Base-by-base conservation (phyloP, 2,113 vertebrate species). In the Puntigrus tetrazona region DNA sequence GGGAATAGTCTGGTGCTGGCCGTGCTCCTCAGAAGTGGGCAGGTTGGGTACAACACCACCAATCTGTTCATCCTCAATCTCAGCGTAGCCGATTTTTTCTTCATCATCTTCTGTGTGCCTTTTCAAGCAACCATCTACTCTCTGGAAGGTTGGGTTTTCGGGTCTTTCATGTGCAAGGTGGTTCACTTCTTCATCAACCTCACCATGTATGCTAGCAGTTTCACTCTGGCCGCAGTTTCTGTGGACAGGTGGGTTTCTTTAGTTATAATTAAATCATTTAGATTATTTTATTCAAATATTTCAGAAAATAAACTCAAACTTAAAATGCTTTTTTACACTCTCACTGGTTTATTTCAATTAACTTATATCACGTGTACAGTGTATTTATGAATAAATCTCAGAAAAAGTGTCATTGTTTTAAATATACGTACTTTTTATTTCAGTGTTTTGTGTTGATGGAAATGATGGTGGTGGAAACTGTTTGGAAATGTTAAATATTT, bases 51-150 rank as follows among this genome's bases (percentile, higher is more conserved):
- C 90, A 97, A 94, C 91, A 96, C 95, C 7, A 96, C 96, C 91
- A 96, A 95, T 73, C 93, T 96, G 75, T 97, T 97, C 94, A 96
- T 97, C 55, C 95, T 97, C 88, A 97, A 96, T 91, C 94, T 97
- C 89, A 96, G 96, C 78, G 92, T 97, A 86, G 96, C 96, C 0
- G 96, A 97, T 91, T 96, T 97, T 93, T 97, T 95, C 93, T 97
- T 97, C 92, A 97, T 96, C 89, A 94, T 96, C 89, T 96, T 96
- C 94, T 97, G 96, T 43, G 94, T 97, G 63, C 96, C 96, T 67
- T 97, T 97, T 92, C 96, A 97, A 93, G 96, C 96, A 86, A 97
- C 96, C 86, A 97, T 96, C 91, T 97, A 97, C 89, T 96, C 95
- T 1, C 91, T 96, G 86, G 95, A 96, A 86, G 95, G 95, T 47